Base-by-base conservation (phyloP, 2,888 invertebrate species). In the Linnaemya tessellans region DNA sequence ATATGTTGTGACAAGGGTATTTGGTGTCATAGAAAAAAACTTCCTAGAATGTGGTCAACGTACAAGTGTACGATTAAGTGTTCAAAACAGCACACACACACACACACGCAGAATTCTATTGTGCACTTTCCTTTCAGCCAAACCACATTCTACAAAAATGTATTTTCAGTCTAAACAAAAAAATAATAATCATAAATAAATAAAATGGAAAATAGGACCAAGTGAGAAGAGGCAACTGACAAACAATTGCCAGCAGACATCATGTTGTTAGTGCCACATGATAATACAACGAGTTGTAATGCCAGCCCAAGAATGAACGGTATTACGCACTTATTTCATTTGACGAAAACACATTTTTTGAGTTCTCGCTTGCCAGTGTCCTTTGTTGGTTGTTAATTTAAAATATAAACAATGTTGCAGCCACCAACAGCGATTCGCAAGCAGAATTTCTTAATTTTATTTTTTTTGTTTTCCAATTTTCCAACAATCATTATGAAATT, bases 41-140 rank as follows among this genome's bases (percentile, higher is more conserved):
- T 87, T 86, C 87, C 75, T 75, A 68, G 87, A 87, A 87, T 82
- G 80, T 83, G 80, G 81, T 86, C 85, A 86, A 60, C 58, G 60
- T 20, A 86, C 82, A 85, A 85, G 79, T 85, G 82, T 80, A 65
- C 11, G 30, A 58, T 79, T 18, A 30, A 60, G 65, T 79, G 80
- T 46, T 38, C 22, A 79, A 60, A 20, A 70, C 15, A 64, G 46
- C 11, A 35, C 25, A 30, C 30, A 30, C 30, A 30, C 30, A 30
- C 30, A 30, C 30, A 30, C 30, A 30, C 30, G 5, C 30, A 3
- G 3, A 65, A 71, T 65, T 60, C 35, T 49, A 58, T 67, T 67
- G 75, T 56, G 64, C 13, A 1, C 11, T 60, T 30, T 38, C 54
- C 15, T 60, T 43, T 70, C 49, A 18, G 41, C 74, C 49, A 64